Percentiles rank a stretch among this genome's conserved stretches.
phyloP scores from a whole-genome alignment of 2,797 vertebrate genomes.

The Anniella stebbinsi region DNA sequence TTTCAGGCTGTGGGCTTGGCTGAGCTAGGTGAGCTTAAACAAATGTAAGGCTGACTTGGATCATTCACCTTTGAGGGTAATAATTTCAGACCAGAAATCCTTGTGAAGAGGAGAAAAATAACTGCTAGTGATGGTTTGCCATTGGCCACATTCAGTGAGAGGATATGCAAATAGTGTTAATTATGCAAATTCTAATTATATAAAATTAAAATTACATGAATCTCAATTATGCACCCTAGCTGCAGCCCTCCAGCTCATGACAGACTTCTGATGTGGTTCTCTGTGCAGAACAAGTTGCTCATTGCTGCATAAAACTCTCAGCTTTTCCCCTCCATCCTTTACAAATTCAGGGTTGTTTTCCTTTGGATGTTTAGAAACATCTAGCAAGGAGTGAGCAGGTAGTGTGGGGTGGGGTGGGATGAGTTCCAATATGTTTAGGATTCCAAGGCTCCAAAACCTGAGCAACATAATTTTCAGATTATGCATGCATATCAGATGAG shows the following conservation, averaged over 20 bases:
- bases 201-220: constrained; percentile 45
- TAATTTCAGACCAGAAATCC: not conserved
- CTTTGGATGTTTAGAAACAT: not conserved
- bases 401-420: not conserved
- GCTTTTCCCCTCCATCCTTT: constrained; percentile 19
- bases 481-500: not conserved
- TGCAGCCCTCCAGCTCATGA: constrained; percentile 23
- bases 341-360: not conserved
- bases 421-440: not conserved
- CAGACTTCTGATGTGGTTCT: constrained; percentile 25
- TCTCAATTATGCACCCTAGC: constrained; percentile 27
- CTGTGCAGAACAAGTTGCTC: constrained; percentile 30
- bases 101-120: not conserved
- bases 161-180: constrained; percentile 34
- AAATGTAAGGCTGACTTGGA: not conserved
- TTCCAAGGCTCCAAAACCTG: not conserved
- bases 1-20: not conserved
- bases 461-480: not conserved
- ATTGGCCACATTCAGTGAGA: constrained; percentile 6
- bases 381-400: not conserved
- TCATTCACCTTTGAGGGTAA: not conserved
- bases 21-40: not conserved
- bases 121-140: constrained; percentile 5
- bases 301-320: constrained; percentile 13
- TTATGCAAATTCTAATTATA: constrained; percentile 46